These are phyloP conservation scores for Suillia variegata DNA, from an alignment of 2,888 invertebrate species.

Conservation along the genomic window DNA sequence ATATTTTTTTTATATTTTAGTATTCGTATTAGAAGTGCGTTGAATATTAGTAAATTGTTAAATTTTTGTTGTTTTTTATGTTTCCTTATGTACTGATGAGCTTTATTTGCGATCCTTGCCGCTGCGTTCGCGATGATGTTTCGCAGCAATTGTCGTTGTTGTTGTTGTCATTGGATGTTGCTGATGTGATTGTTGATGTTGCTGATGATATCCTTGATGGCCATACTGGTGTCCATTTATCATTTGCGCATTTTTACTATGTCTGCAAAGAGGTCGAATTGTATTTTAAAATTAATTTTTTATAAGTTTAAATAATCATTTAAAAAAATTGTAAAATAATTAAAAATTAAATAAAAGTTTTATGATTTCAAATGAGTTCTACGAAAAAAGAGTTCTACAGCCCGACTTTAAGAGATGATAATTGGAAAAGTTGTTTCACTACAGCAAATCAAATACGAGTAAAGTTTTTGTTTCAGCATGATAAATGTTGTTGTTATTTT, in stretches of 20 bases:
- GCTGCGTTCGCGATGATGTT: constrained; percentile 43
- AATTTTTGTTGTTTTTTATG: constrained; percentile 16
- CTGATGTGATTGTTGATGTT: constrained; percentile 18
- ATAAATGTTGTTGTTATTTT: too few species aligned
- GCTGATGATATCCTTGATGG: constrained; percentile 33
- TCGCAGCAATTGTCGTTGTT: constrained; percentile 42
- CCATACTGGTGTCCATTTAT: constrained; percentile 30
- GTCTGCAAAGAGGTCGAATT: constrained; percentile 37
- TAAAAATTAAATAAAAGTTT: too few species aligned
- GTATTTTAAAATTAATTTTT: constrained; percentile 1
- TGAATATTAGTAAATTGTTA: too few species aligned
- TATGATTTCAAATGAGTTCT: too few species aligned
- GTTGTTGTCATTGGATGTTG: constrained; percentile 41
- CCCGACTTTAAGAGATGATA: too few species aligned
- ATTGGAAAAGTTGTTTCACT: too few species aligned
- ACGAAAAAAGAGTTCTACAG: not conserved
- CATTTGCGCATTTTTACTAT: constrained; percentile 52
- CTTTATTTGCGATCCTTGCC: constrained; percentile 51
- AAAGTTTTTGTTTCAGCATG: too few species aligned
- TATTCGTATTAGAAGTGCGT: too few species aligned
- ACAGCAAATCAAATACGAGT: too few species aligned
- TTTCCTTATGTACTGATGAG: constrained; percentile 7
- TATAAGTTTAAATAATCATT: not conserved
- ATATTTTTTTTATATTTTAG: constrained; percentile 4
- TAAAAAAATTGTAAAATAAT: too few species aligned